phyloP scores from a whole-genome alignment of 2,113 vertebrate genomes.

The Vanacampus margaritifer region DNA sequence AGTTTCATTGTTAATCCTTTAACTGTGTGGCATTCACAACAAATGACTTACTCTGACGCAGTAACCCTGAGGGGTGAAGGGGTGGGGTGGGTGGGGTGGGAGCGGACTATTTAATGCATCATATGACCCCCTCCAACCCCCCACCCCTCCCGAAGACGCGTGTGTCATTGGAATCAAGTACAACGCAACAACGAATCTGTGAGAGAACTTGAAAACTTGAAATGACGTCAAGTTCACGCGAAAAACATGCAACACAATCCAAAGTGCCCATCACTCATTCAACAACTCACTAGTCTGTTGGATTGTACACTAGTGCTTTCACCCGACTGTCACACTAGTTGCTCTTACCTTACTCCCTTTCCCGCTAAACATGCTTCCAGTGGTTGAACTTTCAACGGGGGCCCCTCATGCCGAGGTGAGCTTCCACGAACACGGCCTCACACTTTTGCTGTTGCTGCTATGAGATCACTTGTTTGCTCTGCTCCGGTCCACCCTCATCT shows the following conservation, averaged over 20 bases:
- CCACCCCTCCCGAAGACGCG: slow-evolving; percentile 20
- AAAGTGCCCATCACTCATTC: slow-evolving; percentile 4
- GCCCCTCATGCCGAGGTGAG: slow-evolving; percentile 33
- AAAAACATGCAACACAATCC: not conserved
- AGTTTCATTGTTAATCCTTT: not conserved
- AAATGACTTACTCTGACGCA: slow-evolving; percentile 31
- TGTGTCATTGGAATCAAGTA: slow-evolving; percentile 34
- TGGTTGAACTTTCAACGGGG: slow-evolving; percentile 16
- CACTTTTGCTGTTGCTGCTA: slow-evolving; percentile 9
- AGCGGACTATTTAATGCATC: slow-evolving; percentile 26
- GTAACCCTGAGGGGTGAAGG: not conserved
- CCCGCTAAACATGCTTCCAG: slow-evolving; percentile 41
- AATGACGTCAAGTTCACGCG: not conserved
- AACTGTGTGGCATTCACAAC: slow-evolving; percentile 20
- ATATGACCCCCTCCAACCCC: slow-evolving; percentile 44
- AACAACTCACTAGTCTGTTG: not conserved
- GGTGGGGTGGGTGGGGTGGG: not conserved
- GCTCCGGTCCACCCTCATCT: slow-evolving; percentile 36
- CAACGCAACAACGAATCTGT: slow-evolving; percentile 6
- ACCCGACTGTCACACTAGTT: not conserved
- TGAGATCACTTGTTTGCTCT: slow-evolving; percentile 63
- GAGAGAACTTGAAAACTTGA: not conserved
- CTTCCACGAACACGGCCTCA: slow-evolving; percentile 37
- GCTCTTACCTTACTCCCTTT: slow-evolving; percentile 64
- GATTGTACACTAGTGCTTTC: not conserved